Conservation (phyloP, 2,113 vertebrate genomes). For the Lontra canadensis region DNA sequence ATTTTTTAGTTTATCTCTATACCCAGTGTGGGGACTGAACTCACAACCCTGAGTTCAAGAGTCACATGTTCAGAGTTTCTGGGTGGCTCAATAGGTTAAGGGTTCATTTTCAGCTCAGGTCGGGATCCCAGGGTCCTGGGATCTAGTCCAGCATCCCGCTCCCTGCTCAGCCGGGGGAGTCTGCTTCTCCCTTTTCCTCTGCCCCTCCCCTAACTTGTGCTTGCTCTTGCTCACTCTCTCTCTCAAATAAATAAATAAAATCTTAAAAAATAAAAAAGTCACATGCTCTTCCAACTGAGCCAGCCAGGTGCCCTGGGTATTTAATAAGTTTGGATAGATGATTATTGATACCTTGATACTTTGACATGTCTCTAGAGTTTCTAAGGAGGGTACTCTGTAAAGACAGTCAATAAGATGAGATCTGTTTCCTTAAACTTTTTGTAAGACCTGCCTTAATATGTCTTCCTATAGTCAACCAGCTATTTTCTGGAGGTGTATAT, state of each 20-base stretch:
- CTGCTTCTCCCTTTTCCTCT: too few species aligned
- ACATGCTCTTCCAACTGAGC: not conserved
- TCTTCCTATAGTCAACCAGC: not conserved
- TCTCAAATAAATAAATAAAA: too few species aligned
- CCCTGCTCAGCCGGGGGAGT: too few species aligned
- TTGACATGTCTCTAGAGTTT: not conserved
- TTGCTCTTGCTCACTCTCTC: too few species aligned
- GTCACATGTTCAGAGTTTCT: not conserved
- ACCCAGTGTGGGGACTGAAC: not conserved
- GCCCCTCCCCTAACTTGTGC: too few species aligned
- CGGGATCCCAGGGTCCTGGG: too few species aligned
- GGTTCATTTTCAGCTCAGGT: too few species aligned
- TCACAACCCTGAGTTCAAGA: not conserved
- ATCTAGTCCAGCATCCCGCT: too few species aligned
- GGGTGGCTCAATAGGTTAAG: too few species aligned
- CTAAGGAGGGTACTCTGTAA: conserved; percentile 12
- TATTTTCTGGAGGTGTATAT: not conserved
- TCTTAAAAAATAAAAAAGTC: too few species aligned
- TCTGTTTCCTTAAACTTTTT: not conserved
- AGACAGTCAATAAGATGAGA: not conserved
- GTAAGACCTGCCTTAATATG: not conserved
- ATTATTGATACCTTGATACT: not conserved
- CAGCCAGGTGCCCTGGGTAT: not conserved
- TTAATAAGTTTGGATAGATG: too few species aligned
- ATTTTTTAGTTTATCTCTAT: not conserved